Conservation (phyloP, 2,888 invertebrate species). For the Siphlonurus alternatus region DNA sequence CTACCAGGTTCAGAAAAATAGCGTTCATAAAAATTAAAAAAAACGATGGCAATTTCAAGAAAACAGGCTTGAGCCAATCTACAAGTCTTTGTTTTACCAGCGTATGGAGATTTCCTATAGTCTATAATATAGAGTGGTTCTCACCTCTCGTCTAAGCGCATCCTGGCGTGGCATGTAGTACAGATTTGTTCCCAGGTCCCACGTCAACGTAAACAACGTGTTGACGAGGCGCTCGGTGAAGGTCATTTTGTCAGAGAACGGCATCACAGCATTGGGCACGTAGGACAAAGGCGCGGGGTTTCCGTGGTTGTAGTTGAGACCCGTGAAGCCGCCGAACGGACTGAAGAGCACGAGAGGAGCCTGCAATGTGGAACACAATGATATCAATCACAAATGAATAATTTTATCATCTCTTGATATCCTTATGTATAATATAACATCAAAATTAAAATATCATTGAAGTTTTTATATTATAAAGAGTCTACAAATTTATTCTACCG, state of each 20-base stretch:
- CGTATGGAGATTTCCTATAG: constrained; percentile 13
- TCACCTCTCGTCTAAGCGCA: constrained; percentile 15
- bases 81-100: constrained; percentile 25
- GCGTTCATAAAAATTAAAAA: too few species aligned
- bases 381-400: too few species aligned
- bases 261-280: constrained; percentile 13
- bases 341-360: constrained; percentile 25
- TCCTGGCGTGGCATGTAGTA: constrained; percentile 8
- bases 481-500: too few species aligned
- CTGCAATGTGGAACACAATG: too few species aligned
- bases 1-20: too few species aligned
- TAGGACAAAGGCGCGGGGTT: constrained; percentile 6
- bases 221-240: constrained; percentile 14
- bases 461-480: too few species aligned
- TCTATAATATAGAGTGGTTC: constrained; percentile 13
- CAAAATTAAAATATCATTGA: too few species aligned
- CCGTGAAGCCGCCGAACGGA: constrained; percentile 23
- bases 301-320: not conserved
- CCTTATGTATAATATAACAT: too few species aligned
- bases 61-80: constrained; percentile 27
- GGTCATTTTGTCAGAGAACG: constrained; percentile 14
- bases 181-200: not conserved
- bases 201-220: constrained; percentile 7
- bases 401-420: too few species aligned
- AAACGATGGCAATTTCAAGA: too few species aligned